A percentile compares a stretch with the other conserved stretches of the same genome.
phyloP scores from a whole-genome alignment of 2,888 invertebrate genomes.

The Cabera pusaria region DNA sequence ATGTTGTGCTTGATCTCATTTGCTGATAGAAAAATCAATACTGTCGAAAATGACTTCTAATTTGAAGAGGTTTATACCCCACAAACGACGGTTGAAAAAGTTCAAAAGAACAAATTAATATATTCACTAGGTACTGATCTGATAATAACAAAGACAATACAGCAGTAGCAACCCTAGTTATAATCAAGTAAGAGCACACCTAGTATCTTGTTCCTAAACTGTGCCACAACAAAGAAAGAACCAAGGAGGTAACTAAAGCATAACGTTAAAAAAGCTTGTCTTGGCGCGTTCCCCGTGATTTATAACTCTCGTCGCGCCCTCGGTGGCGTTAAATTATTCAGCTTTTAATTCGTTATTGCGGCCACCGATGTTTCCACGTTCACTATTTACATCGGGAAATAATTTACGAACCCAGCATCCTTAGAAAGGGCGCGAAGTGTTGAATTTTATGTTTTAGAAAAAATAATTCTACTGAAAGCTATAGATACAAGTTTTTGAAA shows the following conservation, averaged over 20 bases:
- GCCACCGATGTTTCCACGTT: constrained; percentile 66
- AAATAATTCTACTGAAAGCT: no score
- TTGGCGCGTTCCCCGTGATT: constrained; percentile 70
- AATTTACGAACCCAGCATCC: constrained; percentile 61
- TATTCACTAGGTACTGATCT: no score
- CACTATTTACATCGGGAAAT: constrained; percentile 75
- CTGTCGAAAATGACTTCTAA: no score
- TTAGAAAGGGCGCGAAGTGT: constrained; percentile 20
- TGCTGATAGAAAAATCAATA: no score
- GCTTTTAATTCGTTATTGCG: constrained; percentile 80
- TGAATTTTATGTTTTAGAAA: no score
- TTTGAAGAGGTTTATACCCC: no score
- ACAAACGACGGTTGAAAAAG: no score
- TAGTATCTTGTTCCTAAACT: constrained; percentile 8
- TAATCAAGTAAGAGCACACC: constrained; percentile 8
- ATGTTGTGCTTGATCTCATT: no score
- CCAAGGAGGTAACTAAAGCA: constrained; percentile 72
- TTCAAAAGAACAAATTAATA: no score
- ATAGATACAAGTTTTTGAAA: no score
- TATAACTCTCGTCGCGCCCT: constrained; percentile 63
- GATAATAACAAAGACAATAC: no score
- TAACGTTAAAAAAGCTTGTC: constrained; percentile 71
- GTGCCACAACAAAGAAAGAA: constrained; percentile 50
- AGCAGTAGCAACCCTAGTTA: neutral
- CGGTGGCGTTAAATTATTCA: constrained; percentile 79